Conservation (phyloP, 2,888 invertebrate species). For the Acleris literana region DNA sequence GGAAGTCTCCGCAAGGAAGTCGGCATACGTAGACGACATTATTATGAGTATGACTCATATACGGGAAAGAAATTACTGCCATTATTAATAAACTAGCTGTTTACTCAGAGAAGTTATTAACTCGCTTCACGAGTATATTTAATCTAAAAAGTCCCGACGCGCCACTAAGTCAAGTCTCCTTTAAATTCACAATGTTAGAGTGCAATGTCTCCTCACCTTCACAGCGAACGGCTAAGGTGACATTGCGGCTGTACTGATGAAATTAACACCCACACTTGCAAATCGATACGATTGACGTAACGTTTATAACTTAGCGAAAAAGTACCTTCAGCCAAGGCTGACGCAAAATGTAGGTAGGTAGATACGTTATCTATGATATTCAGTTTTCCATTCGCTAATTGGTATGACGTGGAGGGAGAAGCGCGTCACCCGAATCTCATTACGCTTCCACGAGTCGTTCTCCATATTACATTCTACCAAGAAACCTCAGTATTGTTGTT, state of each 20-base stretch:
- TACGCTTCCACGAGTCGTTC: slow-evolving; percentile 16
- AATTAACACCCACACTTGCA: slow-evolving; percentile 60
- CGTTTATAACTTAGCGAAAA: slow-evolving; percentile 46
- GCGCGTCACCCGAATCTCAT: slow-evolving; percentile 5
- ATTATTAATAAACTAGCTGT: too few species aligned
- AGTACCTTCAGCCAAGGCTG: slow-evolving; percentile 32
- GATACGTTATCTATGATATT: slow-evolving; percentile 3
- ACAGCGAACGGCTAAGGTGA: slow-evolving; percentile 51
- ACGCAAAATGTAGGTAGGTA: neutral
- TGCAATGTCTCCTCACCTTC: slow-evolving; percentile 31
- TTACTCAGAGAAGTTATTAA: too few species aligned
- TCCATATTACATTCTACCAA: neutral
- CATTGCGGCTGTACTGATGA: slow-evolving; percentile 55
- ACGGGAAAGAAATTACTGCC: slow-evolving; percentile 1
- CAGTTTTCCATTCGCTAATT: slow-evolving; percentile 24
- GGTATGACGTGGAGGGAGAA: slow-evolving; percentile 2
- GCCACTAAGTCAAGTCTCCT: neutral
- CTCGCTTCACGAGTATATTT: too few species aligned
- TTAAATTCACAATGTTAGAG: slow-evolving; percentile 26
- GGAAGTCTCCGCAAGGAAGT: slow-evolving; percentile 71
- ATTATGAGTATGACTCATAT: neutral
- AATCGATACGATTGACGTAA: slow-evolving; percentile 50
- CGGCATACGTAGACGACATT: slow-evolving; percentile 60
- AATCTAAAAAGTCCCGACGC: too few species aligned
- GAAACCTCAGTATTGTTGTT: slow-evolving; percentile 42